These are phyloP conservation scores for Poecilia velifera DNA, from an alignment of 2,797 vertebrate species.

Conservation along the genomic window DNA sequence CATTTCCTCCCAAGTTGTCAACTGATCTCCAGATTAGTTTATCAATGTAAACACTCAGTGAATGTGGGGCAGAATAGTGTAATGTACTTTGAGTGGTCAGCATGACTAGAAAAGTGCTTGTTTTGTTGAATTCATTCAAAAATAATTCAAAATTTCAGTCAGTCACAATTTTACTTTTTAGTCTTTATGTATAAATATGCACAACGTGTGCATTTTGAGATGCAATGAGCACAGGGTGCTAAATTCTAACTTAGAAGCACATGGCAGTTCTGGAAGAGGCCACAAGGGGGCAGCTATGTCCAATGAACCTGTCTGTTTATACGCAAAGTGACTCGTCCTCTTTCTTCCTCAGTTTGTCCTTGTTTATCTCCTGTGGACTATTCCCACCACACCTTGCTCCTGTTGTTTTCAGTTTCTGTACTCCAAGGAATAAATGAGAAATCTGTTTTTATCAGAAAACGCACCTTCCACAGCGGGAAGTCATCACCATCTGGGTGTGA, in stretches of 20 bases:
- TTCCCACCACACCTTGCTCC: not conserved
- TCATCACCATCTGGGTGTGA: not conserved
- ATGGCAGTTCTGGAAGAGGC: not conserved
- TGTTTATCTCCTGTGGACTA: not conserved
- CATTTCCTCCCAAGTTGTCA: not conserved
- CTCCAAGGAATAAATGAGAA: not conserved
- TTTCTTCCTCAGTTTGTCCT: not conserved
- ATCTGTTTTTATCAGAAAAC: conserved; percentile 1
- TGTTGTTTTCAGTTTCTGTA: no score
- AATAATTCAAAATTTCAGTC: not conserved
- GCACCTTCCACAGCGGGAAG: not conserved
- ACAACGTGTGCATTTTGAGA: not conserved
- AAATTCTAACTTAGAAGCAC: not conserved
- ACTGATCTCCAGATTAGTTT: not conserved
- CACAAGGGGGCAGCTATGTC: conserved; percentile 17
- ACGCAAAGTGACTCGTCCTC: not conserved
- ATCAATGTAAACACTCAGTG: not conserved
- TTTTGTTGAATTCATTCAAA: not conserved
- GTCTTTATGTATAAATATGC: not conserved
- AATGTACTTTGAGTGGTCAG: not conserved
- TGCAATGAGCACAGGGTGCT: not conserved
- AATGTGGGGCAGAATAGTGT: not conserved
- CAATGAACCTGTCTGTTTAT: not conserved
- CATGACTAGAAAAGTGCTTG: not conserved
- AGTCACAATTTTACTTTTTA: not conserved